Evolutionary conservation across 2,888 invertebrate species (phyloP), one percentile per base, ranked within the genome.

Genomic region (Elysia crispata): DNA sequence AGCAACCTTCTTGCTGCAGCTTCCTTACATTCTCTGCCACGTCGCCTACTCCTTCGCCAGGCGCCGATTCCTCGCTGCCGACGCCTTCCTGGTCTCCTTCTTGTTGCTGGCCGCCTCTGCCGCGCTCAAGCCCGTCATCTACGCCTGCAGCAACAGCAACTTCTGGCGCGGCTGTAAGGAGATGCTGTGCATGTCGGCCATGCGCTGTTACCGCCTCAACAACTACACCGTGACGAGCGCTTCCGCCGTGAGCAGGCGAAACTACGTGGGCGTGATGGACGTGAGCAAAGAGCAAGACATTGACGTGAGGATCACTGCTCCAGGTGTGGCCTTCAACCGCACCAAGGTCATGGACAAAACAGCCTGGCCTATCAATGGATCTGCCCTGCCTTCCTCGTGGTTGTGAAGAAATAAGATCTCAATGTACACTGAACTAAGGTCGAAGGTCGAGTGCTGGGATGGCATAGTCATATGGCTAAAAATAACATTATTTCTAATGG

Each of bases 151-250:
- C 78, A 91, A 91, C 82, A 85, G 90, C 1, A 91, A 91, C 85
- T 91, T 91, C 84, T 83, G 90, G n/a, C 85, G 91, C 6, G 91
- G 91, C 0, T 90, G 90, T 78, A 87, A 87, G 62, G 91, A 91
- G 82, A 88, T 79, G 30, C 86, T 91, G 75, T 91, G 91, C 79
- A 89, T 91, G 89, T 89, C 90, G 5, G 85, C 86, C 6, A 87
- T 90, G 87, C 86, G 86, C 72, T 91, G 91, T 73, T 91, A 91
- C 83, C 84, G 91, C 20, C 85, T 89, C 54, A 87, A 90, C 78
- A 86, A 87, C 0, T 91, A 91, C 85, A 87, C 89, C 18, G 89
- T 91, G 28, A 91, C 91, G 11, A 89, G 86, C 23, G 86, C 89
- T 15, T 90, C 91, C 28, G 81, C 84, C 25, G 81, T 91, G 33